Evolutionary conservation across 2,888 invertebrate species (phyloP).

Genomic region (Scaptodrosophila latifasciaeformis): DNA sequence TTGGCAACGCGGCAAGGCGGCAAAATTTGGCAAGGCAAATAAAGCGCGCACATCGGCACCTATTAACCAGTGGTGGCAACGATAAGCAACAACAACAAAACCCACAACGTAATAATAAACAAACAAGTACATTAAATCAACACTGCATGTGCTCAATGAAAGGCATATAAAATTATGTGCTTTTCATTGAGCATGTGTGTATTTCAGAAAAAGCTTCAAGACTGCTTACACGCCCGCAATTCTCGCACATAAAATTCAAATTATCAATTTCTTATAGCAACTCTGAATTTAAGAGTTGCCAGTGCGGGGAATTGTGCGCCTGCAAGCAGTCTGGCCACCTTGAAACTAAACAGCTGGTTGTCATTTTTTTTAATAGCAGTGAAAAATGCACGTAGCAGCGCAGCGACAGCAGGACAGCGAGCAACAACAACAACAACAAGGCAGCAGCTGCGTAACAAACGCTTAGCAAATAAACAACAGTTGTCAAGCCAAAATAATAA

Average conservation of each 20-base stretch:
- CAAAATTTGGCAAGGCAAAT: constrained; percentile 70
- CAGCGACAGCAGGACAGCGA: constrained; percentile 42
- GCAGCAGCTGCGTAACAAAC: constrained; percentile 32
- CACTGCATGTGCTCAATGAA: no score
- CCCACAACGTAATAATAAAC: constrained; percentile 31
- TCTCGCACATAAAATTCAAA: no score
- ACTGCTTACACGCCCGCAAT: not conserved
- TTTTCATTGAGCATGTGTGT: constrained; percentile 19
- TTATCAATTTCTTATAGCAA: no score
- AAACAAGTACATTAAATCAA: constrained; percentile 9
- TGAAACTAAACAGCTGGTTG: constrained; percentile 8
- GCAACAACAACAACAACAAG: not conserved
- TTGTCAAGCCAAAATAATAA: constrained; percentile 16
- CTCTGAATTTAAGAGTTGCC: no score
- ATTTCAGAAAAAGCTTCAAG: not conserved
- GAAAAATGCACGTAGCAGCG: constrained; percentile 45
- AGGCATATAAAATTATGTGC: constrained; percentile 3
- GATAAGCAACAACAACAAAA: constrained; percentile 46
- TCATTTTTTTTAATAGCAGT: constrained; percentile 15
- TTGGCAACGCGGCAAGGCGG: constrained; percentile 59
- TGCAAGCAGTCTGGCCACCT: not conserved
- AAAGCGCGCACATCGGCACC: constrained; percentile 74
- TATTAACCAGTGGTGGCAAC: constrained; percentile 71
- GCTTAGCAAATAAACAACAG: constrained; percentile 43
- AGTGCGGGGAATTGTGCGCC: not conserved